A percentile compares a stretch with the other conserved stretches of the same genome.
Conservation (phyloP, 2,888 invertebrate species). For the Dichetophora obliterata region DNA sequence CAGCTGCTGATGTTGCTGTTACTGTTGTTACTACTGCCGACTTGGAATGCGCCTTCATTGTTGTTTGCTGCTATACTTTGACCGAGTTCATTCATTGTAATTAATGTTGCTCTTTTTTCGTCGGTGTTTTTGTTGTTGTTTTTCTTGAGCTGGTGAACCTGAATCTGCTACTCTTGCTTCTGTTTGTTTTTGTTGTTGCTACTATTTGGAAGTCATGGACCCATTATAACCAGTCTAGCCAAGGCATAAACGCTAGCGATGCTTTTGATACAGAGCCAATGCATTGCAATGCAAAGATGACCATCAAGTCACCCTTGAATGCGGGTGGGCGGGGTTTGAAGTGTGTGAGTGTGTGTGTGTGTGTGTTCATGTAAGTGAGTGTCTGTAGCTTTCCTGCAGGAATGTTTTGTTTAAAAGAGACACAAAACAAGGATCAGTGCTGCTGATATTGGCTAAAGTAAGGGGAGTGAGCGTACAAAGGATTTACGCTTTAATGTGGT, state of each 20-base stretch:
- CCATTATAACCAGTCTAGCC: slow-evolving; percentile 25
- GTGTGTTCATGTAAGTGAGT: no score
- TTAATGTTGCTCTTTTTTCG: slow-evolving; percentile 14
- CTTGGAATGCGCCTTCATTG: slow-evolving; percentile 1
- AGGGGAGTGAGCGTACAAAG: not conserved
- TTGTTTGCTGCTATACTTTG: slow-evolving; percentile 31
- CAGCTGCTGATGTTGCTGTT: slow-evolving; percentile 8
- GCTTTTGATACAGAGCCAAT: not conserved
- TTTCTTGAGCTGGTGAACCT: slow-evolving; percentile 13
- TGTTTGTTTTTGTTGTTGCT: slow-evolving; percentile 23
- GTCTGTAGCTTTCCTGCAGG: not conserved
- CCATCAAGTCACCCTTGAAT: slow-evolving; percentile 5
- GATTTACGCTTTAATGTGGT: slow-evolving; percentile 13
- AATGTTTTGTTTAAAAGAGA: not conserved
- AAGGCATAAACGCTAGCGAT: slow-evolving; percentile 4
- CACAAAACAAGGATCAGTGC: not conserved
- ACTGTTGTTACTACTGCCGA: not conserved
- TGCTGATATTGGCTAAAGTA: not conserved
- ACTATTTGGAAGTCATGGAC: not conserved
- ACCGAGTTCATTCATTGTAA: slow-evolving; percentile 37
- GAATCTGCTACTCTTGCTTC: slow-evolving; percentile 21
- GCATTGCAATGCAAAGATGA: slow-evolving; percentile 16
- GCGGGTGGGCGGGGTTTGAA: not conserved
- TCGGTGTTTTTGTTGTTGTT: slow-evolving; percentile 23
- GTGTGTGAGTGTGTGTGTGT: not conserved